phyloP scores from a whole-genome alignment of 1,140 invertebrate genomes.

The Procambarus virginalis region DNA sequence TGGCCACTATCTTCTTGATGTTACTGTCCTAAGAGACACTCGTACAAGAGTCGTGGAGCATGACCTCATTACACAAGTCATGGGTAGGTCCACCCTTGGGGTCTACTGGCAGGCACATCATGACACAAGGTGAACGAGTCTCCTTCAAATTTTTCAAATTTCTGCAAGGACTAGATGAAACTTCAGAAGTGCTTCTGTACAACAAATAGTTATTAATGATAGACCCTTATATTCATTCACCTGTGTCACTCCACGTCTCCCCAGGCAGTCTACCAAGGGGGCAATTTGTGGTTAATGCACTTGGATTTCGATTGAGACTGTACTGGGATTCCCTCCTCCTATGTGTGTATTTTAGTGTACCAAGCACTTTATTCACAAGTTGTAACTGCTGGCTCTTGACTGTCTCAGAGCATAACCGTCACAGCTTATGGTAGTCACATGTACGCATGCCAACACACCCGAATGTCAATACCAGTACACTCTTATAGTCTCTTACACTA shows the following conservation, averaged over 20 bases:
- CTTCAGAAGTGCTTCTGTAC: neutral
- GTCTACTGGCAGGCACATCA: neutral
- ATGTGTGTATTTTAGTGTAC: slow-evolving; percentile 5
- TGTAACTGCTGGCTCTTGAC: slow-evolving; percentile 10
- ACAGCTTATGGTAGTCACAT: neutral
- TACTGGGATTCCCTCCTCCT: neutral
- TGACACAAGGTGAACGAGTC: neutral
- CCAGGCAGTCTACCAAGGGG: slow-evolving; percentile 10
- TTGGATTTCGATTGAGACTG: slow-evolving; percentile 24
- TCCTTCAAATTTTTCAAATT: neutral
- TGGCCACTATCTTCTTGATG: neutral
- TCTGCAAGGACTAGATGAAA: neutral
- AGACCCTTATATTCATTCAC: neutral
- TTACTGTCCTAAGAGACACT: neutral
- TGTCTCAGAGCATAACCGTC: slow-evolving; percentile 13
- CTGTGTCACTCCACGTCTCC: neutral
- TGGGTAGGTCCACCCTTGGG: neutral
- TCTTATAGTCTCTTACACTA: slow-evolving; percentile 34
- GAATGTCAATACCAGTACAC: slow-evolving; percentile 16
- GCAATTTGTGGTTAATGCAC: slow-evolving; percentile 44
- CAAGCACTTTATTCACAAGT: slow-evolving; percentile 11
- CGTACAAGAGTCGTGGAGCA: neutral
- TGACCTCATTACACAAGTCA: neutral
- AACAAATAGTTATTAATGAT: neutral
- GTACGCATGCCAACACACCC: neutral